A percentile compares a stretch with the other conserved stretches of the same genome.
These are phyloP conservation scores for Plemyria rubiginata DNA, from an alignment of 2,888 invertebrate genomes.

Conservation along the genomic window DNA sequence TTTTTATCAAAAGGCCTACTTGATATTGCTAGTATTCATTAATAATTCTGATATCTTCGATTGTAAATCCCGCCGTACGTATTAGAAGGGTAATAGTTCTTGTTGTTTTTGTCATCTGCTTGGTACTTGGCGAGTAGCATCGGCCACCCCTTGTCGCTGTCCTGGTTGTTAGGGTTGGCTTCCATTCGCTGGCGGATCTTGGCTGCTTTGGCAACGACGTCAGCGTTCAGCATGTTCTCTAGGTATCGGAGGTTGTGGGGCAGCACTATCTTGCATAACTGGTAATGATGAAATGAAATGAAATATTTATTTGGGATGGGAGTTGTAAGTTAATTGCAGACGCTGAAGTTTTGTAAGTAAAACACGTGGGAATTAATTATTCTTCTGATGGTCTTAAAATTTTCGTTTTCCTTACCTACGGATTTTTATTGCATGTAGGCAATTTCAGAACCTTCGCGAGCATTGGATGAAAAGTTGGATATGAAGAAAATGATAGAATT, in stretches of 20 bases:
- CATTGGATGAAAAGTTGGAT: too few relatives aligned
- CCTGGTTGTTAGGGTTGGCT: conserved; percentile 66
- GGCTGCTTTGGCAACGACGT: conserved; percentile 74
- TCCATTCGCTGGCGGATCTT: conserved; percentile 71
- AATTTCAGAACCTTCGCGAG: too few relatives aligned
- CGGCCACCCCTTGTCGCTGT: conserved; percentile 72
- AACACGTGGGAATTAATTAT: too few relatives aligned
- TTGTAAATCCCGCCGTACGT: conserved; percentile 29
- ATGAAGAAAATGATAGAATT: too few relatives aligned
- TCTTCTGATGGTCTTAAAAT: too few relatives aligned
- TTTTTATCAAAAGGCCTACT: too few relatives aligned
- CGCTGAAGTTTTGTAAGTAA: neutral
- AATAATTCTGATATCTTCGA: conserved; percentile 36
- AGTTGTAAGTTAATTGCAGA: neutral
- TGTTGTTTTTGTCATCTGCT: conserved; percentile 53
- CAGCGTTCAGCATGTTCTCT: conserved; percentile 77
- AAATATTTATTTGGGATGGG: too few relatives aligned
- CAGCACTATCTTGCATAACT: conserved; percentile 74
- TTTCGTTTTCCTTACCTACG: too few relatives aligned
- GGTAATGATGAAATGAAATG: too few relatives aligned
- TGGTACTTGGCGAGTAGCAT: conserved; percentile 68
- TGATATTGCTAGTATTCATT: neutral
- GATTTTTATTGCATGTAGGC: too few relatives aligned
- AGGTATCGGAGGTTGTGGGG: conserved; percentile 75
- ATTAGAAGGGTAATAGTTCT: conserved; percentile 24